These are phyloP conservation scores for Lonchura striata DNA, from an alignment of 2,113 vertebrate species.

Conservation along the genomic window DNA sequence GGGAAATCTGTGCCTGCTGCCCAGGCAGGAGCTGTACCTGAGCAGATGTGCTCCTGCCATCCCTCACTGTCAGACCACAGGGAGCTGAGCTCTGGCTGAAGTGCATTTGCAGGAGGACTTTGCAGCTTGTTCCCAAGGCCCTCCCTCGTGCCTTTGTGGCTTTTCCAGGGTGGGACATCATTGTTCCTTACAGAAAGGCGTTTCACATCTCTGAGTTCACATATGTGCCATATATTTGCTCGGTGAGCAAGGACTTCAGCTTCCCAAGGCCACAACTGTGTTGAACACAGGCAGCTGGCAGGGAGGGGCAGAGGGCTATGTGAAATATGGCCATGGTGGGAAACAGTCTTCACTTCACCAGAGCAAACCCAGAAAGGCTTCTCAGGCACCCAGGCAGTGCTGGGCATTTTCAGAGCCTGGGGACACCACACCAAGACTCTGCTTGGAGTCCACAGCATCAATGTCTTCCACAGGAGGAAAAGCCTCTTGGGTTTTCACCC, in stretches of 20 bases:
- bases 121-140: neutral
- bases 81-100: neutral
- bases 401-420: neutral
- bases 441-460: neutral
- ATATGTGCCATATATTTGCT: neutral
- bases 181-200: neutral
- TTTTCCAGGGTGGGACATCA: neutral
- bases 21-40: neutral
- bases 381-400: neutral
- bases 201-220: neutral
- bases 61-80: neutral
- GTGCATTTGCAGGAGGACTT: neutral
- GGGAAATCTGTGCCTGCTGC: conserved; percentile 14
- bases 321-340: neutral
- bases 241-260: neutral
- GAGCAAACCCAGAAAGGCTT: neutral
- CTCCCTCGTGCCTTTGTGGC: neutral
- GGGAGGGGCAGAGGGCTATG: neutral
- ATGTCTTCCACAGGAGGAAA: neutral
- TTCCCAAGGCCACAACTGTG: neutral
- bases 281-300: neutral
- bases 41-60: conserved; percentile 12
- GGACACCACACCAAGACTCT: neutral
- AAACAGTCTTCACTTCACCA: neutral
- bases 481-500: neutral